Evolutionary conservation across 2,113 vertebrate genomes (phyloP).

Genomic region (Ceuthmochares aereus): DNA sequence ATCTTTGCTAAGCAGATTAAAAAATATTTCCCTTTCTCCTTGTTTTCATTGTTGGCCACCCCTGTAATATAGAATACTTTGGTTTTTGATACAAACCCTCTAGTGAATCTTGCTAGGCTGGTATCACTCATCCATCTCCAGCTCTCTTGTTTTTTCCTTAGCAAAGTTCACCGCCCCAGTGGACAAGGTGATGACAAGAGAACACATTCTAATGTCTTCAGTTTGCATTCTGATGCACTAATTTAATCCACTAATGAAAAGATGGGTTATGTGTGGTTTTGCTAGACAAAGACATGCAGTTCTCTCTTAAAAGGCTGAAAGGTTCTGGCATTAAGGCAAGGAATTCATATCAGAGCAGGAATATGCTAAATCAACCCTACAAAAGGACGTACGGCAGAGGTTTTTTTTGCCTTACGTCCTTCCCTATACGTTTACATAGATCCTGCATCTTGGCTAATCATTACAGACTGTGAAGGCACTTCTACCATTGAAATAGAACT

Average conservation of each 20-base stretch:
- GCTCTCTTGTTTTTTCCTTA: not conserved
- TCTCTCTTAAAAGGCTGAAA: not conserved
- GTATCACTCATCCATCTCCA: not conserved
- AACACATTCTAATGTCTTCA: not conserved
- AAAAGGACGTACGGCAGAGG: not conserved
- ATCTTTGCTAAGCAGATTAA: conserved; percentile 10
- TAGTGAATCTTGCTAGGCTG: not conserved
- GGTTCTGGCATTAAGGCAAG: not conserved
- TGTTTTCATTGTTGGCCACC: not conserved
- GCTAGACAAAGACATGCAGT: not conserved
- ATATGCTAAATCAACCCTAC: not conserved
- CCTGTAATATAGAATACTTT: not conserved
- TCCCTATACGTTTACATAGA: not conserved
- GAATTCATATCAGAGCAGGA: not conserved
- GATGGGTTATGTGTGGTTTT: not conserved
- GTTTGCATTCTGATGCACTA: not conserved
- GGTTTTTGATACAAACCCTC: not conserved
- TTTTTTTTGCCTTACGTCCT: not conserved
- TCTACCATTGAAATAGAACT: not conserved
- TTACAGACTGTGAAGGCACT: not conserved
- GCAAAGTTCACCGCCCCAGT: not conserved
- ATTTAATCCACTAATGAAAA: not conserved
- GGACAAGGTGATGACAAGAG: not conserved
- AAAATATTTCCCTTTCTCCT: not conserved
- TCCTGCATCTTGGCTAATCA: not conserved